Conservation (phyloP, 2,888 invertebrate genomes). For the Temnothorax unifasciatus region DNA sequence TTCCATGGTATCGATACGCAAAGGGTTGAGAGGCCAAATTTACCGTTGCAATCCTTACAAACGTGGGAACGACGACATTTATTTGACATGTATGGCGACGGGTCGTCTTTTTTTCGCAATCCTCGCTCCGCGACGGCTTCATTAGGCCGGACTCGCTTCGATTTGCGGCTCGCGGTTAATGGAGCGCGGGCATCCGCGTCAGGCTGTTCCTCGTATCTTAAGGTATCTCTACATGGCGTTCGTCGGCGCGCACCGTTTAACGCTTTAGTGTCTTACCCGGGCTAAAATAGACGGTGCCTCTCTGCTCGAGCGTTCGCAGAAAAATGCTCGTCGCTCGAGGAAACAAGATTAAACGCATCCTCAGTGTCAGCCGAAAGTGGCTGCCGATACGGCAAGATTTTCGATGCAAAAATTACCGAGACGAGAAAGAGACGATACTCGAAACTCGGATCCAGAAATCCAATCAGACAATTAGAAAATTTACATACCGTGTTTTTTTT, state of each 20-base stretch:
- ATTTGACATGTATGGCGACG: conserved; percentile 66
- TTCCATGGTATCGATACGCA: neutral
- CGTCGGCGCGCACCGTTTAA: conserved; percentile 75
- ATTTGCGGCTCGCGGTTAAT: conserved; percentile 72
- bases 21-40: conserved; percentile 5
- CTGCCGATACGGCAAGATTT: conserved; percentile 15
- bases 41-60: conserved; percentile 29
- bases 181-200: conserved; percentile 68
- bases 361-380: conserved; percentile 32
- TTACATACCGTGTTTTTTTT: neutral
- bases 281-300: conserved; percentile 77
- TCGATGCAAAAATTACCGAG: neutral
- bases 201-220: conserved; percentile 58
- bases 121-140: conserved; percentile 65
- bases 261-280: conserved; percentile 68
- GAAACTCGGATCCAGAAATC: neutral
- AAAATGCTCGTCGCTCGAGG: conserved; percentile 79
- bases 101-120: neutral
- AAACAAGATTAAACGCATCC: conserved; percentile 74
- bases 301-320: conserved; percentile 78
- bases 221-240: conserved; percentile 69
- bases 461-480: conserved; percentile 10
- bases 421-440: neutral
- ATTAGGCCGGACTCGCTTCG: conserved; percentile 73
- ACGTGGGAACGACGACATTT: conserved; percentile 69